Base-by-base conservation (phyloP, 2,113 vertebrate species). In the Neogobius melanostomus region DNA sequence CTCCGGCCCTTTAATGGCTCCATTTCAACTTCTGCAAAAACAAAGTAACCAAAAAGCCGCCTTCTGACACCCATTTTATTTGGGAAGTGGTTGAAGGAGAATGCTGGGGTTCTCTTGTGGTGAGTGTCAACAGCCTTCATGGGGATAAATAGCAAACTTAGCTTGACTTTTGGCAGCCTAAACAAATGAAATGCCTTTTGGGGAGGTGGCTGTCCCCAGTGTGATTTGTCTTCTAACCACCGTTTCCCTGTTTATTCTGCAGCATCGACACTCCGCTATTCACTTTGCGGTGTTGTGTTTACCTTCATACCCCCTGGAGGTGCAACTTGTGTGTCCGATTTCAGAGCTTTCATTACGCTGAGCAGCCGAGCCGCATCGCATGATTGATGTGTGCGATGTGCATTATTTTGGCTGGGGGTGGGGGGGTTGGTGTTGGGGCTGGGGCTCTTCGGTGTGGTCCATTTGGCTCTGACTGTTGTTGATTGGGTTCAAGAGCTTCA, bases 401-500 rank as follows among this genome's bases (percentile, higher is more conserved):
- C 57, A 79, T 54, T 70, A 59, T 83, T 59, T 83, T 74, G 69
- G 9, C 9, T 59, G 72, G 81, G 21, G 21, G n/a, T n/a, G n/a
- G 21, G 21, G 21, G 21, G 82, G 84, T 83, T 88, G 82, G 82
- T 5, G 50, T 6, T 7, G 4, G 6, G 50, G 50, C n/a, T 16
- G 56, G 8, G 59, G 59, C 73, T 66, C 60, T 64, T 76, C 82
- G 72, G 68, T 74, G 73, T 77, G 88, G 85, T 86, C 88, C 82
- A 86, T 88, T 88, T 86, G 72, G 73, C 74, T 76, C 83, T 86
- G 86, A 87, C 74, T 14, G 81, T 44, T 81, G 69, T 69, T 84
- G 87, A 91, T 89, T 88, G 86, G 86, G 86, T 88, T 90, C 88
- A 89, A 89, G 83, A 76, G 79, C 81, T 85, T 66, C 79, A 73